phyloP scores from a whole-genome alignment of 2,888 invertebrate species.

The Protodeltote pygarga region DNA sequence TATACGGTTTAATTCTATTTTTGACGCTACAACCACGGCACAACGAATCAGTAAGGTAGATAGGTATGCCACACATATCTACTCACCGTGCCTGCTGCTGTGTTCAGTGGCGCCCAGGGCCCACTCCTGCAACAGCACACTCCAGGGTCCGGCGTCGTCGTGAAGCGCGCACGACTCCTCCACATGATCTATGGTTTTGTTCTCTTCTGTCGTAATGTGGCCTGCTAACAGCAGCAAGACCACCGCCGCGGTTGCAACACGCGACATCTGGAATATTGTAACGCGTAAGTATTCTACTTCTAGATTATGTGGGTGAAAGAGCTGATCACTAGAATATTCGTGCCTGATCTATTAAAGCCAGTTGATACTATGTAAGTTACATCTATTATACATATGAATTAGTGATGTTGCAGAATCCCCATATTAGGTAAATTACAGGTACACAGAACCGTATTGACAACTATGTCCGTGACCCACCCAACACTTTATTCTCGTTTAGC shows the following conservation, averaged over 20 bases:
- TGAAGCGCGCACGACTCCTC: slow-evolving; percentile 41
- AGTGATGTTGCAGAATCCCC: too few relatives aligned
- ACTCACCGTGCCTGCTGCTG: slow-evolving; percentile 68
- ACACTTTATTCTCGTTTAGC: background rate
- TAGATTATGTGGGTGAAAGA: too few relatives aligned
- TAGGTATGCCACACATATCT: background rate
- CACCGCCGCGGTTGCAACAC: slow-evolving; percentile 17
- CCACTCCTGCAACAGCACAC: slow-evolving; percentile 89
- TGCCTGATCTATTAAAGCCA: too few relatives aligned
- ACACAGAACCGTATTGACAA: too few relatives aligned
- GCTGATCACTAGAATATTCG: too few relatives aligned
- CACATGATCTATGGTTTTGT: slow-evolving; percentile 44
- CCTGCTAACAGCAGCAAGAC: slow-evolving; percentile 37
- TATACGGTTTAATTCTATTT: too few relatives aligned
- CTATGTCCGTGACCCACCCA: background rate
- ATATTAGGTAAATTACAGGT: too few relatives aligned
- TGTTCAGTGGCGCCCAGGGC: slow-evolving; percentile 76
- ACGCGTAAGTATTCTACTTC: background rate
- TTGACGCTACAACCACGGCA: too few relatives aligned
- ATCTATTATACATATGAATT: too few relatives aligned
- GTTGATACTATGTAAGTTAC: too few relatives aligned
- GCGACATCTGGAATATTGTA: slow-evolving; percentile 42
- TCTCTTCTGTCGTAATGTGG: slow-evolving; percentile 37
- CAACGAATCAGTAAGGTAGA: too few relatives aligned
- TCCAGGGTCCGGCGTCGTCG: slow-evolving; percentile 83